Base-by-base conservation (phyloP, 2,797 vertebrate species). In the Macropus fuliginosus region DNA sequence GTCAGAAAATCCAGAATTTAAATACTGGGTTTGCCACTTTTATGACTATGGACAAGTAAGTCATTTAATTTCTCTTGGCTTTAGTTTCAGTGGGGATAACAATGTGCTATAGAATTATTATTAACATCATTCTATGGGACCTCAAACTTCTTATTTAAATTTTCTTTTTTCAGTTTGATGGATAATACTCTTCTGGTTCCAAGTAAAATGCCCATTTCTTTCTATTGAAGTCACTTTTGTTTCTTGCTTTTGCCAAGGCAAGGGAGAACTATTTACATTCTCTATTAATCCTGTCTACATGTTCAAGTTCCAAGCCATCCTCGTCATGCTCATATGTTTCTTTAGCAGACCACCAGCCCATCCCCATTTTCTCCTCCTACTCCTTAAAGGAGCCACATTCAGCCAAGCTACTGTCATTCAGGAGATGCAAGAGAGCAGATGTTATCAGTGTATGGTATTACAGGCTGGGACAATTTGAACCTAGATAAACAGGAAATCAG, bases 211-310 rank as follows among this genome's bases (percentile, higher is more conserved):
- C 28, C n/a, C 40, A 0, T 56, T 74, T 90, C 93, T 94, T 55
- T 92, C 57, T 94, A 66, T 66, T 90, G 5, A 0, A 74, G 31
- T 94, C 21, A 93, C 96, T 96, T 94, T 95, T 95, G 94, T 93
- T 93, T 95, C 94, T 97, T 97, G 96, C 97, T 98, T 98, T 97
- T 97, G 97, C 96, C 97, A 97, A 92, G 92, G 93, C 62, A 94
- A 91, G 91, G 96, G 95, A 89, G 87, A 29, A 0, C 91, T 93
- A 97, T 96, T 96, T 95, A 93, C 12, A 21, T 93, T 93, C 81
- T 59, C 52, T 96, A 55, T 55, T 90, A 11, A 21, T 91, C 92
- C 96, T 4, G 90, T 54, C 95, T 95, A 94, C 59, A 56, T 94
- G 97, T 96, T 96, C 54, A 0, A 40, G 95, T 57, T 91, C 28